A percentile compares a stretch with the other conserved stretches of the same genome.
These are phyloP conservation scores for Nebria salina DNA, from an alignment of 2,888 invertebrate genomes.

Conservation along the genomic window DNA sequence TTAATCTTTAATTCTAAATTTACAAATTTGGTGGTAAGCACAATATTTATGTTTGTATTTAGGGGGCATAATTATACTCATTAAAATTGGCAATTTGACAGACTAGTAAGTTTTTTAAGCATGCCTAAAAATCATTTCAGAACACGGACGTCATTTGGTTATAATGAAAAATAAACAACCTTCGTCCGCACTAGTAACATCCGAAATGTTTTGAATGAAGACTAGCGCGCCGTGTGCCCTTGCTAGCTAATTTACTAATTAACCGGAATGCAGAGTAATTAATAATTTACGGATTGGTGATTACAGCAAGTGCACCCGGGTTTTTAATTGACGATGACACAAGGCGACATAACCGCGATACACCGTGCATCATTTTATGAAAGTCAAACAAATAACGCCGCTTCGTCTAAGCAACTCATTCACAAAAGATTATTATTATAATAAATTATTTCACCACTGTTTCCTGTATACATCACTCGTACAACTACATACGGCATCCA, in stretches of 20 bases:
- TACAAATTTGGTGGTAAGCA: too few species aligned
- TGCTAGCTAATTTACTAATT: constrained; percentile 18
- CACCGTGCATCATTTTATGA: not conserved
- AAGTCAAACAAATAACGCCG: not conserved
- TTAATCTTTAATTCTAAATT: too few species aligned
- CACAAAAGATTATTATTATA: not conserved
- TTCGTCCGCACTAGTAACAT: not conserved
- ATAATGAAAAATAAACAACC: not conserved
- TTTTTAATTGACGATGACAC: constrained; percentile 27
- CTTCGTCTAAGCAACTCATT: not conserved
- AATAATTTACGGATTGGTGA: constrained; percentile 29
- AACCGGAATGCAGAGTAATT: constrained; percentile 26
- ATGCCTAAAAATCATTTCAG: not conserved
- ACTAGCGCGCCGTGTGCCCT: not conserved
- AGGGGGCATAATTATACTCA: not conserved
- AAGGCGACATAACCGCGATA: constrained; percentile 14
- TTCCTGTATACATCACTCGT: not conserved
- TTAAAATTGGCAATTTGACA: not conserved
- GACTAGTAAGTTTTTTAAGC: not conserved
- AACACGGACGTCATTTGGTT: not conserved
- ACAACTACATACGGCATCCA: not conserved
- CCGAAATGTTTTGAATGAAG: not conserved
- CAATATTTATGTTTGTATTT: not conserved
- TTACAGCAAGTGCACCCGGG: constrained; percentile 12
- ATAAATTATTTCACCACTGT: not conserved